Evolutionary conservation across 2,888 invertebrate genomes (phyloP).

Genomic region (Phymatocera aterrima): DNA sequence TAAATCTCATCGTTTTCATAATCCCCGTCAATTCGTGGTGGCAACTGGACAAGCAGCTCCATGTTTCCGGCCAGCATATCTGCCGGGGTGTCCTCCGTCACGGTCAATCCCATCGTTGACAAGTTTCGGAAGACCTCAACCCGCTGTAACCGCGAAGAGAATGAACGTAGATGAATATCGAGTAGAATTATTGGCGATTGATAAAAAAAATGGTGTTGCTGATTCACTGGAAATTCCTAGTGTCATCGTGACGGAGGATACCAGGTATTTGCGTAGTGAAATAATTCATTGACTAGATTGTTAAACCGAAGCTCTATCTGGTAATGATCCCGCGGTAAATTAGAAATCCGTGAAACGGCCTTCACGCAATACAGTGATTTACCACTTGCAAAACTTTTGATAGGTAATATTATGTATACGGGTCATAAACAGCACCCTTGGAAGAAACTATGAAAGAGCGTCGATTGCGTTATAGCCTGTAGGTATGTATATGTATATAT

Average conservation of each 20-base stretch:
- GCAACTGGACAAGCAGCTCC: constrained; percentile 82
- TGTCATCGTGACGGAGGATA: neutral
- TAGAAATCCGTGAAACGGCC: constrained; percentile 13
- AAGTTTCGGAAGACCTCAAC: neutral
- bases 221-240: neutral
- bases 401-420: too few relatives aligned
- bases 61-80: constrained; percentile 84
- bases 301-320: too few relatives aligned
- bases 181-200: neutral
- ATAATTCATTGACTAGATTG: too few relatives aligned
- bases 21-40: constrained; percentile 59
- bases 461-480: constrained; percentile 18
- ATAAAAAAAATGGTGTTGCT: neutral
- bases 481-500: too few relatives aligned
- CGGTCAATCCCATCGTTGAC: constrained; percentile 73
- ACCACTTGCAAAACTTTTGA: neutral
- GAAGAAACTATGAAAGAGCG: neutral
- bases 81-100: constrained; percentile 83
- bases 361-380: neutral
- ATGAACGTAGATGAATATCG: neutral
- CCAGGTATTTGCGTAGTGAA: neutral
- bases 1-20: constrained; percentile 17
- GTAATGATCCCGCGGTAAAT: neutral
- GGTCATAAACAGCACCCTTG: neutral
- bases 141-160: neutral